Evolutionary conservation across 2,113 vertebrate species (phyloP).

Genomic region (Suncus etruscus): DNA sequence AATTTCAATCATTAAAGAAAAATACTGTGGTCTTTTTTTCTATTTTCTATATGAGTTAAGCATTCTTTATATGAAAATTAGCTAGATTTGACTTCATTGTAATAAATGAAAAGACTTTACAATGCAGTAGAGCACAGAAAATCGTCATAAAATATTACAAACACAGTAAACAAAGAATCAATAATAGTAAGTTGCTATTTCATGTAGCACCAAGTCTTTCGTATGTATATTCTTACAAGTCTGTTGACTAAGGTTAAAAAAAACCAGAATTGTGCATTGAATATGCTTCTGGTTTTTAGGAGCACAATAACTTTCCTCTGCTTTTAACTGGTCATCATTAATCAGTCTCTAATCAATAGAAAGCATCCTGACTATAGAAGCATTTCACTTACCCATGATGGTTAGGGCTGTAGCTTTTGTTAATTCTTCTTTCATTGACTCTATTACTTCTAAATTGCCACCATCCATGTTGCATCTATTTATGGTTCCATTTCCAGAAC

Average conservation of each 20-base stretch:
- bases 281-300: conserved; percentile 19
- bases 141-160: background rate
- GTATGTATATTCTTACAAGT: conserved; percentile 20
- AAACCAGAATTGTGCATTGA: background rate
- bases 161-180: conserved; percentile 44
- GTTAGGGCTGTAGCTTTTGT: conserved; percentile 96
- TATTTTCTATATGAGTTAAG: background rate
- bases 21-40: background rate
- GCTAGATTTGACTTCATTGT: background rate
- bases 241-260: conserved; percentile 21
- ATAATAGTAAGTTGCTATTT: background rate
- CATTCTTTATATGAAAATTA: background rate
- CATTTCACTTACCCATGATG: conserved; percentile 95
- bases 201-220: background rate
- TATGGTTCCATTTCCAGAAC: conserved; percentile 98
- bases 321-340: conserved; percentile 83
- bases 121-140: background rate
- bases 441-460: conserved; percentile 95
- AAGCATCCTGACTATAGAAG: conserved; percentile 71
- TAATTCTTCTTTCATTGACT: conserved; percentile 95
- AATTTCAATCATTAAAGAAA: conserved; percentile 6
- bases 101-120: background rate
- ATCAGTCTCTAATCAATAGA: conserved; percentile 81
- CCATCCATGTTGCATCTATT: conserved; percentile 98
- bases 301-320: conserved; percentile 58